phyloP scores from a whole-genome alignment of 2,113 vertebrate genomes.

The Eonycteris spelaea region DNA sequence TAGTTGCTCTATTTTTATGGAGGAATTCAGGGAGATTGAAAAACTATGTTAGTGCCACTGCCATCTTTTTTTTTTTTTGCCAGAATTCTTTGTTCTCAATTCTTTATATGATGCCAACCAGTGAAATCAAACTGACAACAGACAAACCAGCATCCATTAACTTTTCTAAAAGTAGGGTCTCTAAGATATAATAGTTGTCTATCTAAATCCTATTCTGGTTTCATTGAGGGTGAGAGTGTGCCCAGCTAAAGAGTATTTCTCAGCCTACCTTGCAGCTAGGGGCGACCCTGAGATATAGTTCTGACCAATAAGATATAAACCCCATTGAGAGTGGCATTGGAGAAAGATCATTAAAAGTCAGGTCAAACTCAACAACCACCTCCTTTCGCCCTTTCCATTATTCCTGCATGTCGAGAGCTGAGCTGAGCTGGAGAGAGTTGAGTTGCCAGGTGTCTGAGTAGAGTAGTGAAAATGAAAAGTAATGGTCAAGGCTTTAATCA shows the following conservation, averaged over 20 bases:
- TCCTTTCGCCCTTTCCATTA: not conserved
- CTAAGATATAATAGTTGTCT: not conserved
- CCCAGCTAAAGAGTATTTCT: too few relatives aligned
- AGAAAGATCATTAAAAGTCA: not conserved
- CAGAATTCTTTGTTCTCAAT: not conserved
- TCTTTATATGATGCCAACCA: not conserved
- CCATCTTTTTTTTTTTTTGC: not conserved
- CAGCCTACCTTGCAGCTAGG: not conserved
- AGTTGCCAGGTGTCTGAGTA: not conserved
- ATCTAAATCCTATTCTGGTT: not conserved
- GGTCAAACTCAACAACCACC: not conserved
- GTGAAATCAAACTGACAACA: not conserved
- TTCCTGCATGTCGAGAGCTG: not conserved
- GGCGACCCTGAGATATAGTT: not conserved
- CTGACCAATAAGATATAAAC: not conserved
- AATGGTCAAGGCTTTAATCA: not conserved
- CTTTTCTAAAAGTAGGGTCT: not conserved
- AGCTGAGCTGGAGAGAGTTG: not conserved
- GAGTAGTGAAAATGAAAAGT: not conserved
- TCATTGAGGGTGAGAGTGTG: not conserved
- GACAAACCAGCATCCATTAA: not conserved
- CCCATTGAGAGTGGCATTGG: not conserved
- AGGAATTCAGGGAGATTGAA: not conserved
- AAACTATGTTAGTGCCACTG: not conserved
- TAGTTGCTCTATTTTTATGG: not conserved